These are phyloP conservation scores for Plusia festucae DNA, from an alignment of 2,888 invertebrate genomes.

Conservation along the genomic window DNA sequence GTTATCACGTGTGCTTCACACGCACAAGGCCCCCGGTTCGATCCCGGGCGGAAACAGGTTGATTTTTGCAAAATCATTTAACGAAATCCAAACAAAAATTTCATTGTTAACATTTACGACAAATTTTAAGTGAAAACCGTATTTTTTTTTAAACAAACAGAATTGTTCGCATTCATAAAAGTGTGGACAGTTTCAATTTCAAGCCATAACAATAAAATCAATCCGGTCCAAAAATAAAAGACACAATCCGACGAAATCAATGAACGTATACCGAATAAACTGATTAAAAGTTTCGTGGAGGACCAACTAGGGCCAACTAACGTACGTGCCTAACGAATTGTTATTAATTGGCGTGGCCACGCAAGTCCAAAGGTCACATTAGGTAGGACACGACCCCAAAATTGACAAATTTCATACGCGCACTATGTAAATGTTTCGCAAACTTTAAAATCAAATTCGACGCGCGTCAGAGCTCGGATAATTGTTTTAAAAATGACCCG, in stretches of 20 bases:
- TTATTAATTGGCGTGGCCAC: conserved; percentile 60
- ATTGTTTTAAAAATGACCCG: conserved; percentile 54
- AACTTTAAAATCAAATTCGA: conserved; percentile 56
- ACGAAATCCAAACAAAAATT: not conserved
- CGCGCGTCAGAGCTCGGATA: conserved; percentile 21
- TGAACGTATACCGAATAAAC: conserved; percentile 57
- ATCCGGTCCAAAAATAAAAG: conserved; percentile 38
- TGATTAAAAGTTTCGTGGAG: conserved; percentile 63
- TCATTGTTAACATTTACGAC: not conserved
- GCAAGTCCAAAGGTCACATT: conserved; percentile 38
- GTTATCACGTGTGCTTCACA: conserved; percentile 95
- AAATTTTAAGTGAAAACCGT: conserved; percentile 3
- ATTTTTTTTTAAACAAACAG: conserved; percentile 8
- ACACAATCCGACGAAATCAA: conserved; percentile 45
- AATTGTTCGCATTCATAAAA: not conserved
- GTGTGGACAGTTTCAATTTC: conserved; percentile 35
- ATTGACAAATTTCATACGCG: conserved; percentile 45
- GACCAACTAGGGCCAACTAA: conserved; percentile 17
- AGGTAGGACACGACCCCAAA: conserved; percentile 32
- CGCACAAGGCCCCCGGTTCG: conserved; percentile 93
- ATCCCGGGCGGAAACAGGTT: conserved; percentile 91
- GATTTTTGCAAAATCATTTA: conserved; percentile 7
- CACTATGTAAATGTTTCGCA: conserved; percentile 43
- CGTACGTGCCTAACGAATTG: conserved; percentile 56
- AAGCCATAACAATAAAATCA: conserved; percentile 39